Base-by-base conservation (phyloP, 2,797 vertebrate species). In the Dermochelys coriacea region DNA sequence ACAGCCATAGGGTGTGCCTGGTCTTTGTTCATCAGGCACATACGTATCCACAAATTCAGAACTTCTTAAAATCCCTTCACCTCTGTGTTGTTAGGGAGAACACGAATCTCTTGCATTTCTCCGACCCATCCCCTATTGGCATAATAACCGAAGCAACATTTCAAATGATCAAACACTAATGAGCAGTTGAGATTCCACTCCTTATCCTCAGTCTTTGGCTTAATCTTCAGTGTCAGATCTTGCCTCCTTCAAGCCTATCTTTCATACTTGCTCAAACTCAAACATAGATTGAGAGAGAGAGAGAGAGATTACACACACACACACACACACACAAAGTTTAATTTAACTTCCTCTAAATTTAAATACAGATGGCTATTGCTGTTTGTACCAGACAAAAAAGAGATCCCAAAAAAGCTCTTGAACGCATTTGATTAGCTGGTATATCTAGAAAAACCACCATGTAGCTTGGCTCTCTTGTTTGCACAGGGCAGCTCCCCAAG, bases 361-460 rank as follows among this genome's bases (percentile, higher is more conserved):
- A 93, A 91, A 86, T 51, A 91, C 88, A 96, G 92, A 89, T 89
- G 51, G 75, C 68, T 92, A 90, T 87, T 91, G 79, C 75, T 87
- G 74, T 61, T 86, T 92, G 84, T 16, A 1, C 1, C 4, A 5
- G 16, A 1, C 3, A 50, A 27, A 41, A 4, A 27, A 29, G 2
- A 52, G 59, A 92, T 88, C 37, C 8, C 9, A 55, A 3, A 18
- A 55, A 86, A 90, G 92, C 50, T 1, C 50, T 50, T 68, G 84
- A 47, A 37, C 90, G 59, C 4, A 2, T 55, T 85, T 55, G 27
- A 12, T 54, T 55, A 81, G 79, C 4, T 89, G 75, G 68, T 68
- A 31, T 7, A 81, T 31, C 27, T 10, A 27, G 68, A 23, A 87
- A n/a, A 2, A 86, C n/a, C 16, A 47, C 3, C 61, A n/a, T 41